Evolutionary conservation across 1,140 invertebrate species (phyloP), one percentile per base, ranked within the genome.

Genomic region (Cydia splendana): DNA sequence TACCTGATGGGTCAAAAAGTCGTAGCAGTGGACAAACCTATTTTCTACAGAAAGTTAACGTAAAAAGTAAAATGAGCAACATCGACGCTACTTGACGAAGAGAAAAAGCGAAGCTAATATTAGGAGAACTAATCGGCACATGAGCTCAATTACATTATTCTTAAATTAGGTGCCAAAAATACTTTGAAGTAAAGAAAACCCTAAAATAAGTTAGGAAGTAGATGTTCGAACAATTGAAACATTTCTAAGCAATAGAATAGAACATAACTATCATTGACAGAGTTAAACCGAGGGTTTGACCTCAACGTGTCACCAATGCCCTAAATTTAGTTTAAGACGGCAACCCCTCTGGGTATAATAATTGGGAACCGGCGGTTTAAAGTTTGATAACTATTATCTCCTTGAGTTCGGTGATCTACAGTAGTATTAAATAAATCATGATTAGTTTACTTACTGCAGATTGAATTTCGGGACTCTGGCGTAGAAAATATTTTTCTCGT

Each of bases 321-420:
- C 67, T 71, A 71, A 71, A 71, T 38, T 71, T 71, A 71, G 67
- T 71, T 62, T 45, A 71, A 71, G 67, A 71, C 38, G 34, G 67
- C 9, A 42, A 71, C 67, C n/a, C 67, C 34, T 38, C 10, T 71
- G 67, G 67, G 67, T n/a, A 38, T 71, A n/a, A 42, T 71, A 71
- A 71, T 42, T 18, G 67, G 38, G 34, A 71, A 71, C 2, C 9
- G 67, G 34, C 67, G 38, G 30, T 71, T 71, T 71, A 71, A 42
- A 71, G 67, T 71, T 71, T 71, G 18, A 18, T 38, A 71, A 71
- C 67, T 71, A 38, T 71, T 38, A 71, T 71, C 57, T 18, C 15
- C n/a, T n/a, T 24, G 20, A 12, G 18, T 62, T 62, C 6, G 10
- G 18, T 24, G 57, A 62, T 62, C 57, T 24, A 24, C 1, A 57